phyloP scores from a whole-genome alignment of 2,113 vertebrate species.

The Cacatua alba region DNA sequence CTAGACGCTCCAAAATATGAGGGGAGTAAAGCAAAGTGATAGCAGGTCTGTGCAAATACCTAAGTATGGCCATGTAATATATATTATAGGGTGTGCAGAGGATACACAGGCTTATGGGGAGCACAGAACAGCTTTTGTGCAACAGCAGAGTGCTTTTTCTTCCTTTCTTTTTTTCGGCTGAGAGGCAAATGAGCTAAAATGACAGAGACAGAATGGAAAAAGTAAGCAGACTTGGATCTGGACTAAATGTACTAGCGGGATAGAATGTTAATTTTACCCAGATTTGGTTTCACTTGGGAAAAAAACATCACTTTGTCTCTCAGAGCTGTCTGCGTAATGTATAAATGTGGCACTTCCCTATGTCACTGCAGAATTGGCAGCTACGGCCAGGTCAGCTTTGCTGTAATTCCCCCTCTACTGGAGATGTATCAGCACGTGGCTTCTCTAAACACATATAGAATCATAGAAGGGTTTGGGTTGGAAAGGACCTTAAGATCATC shows the following conservation, averaged over 20 bases:
- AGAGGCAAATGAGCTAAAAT: neutral
- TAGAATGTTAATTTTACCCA: conserved; percentile 55
- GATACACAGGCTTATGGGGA: neutral
- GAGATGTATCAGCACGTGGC: neutral
- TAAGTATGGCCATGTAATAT: neutral
- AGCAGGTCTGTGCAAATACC: neutral
- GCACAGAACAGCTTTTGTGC: neutral
- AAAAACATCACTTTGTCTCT: neutral
- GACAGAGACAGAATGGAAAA: conserved; percentile 45
- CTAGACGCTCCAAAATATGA: neutral
- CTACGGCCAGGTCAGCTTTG: neutral
- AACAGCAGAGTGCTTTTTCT: neutral
- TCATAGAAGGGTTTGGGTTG: neutral
- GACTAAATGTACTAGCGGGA: neutral
- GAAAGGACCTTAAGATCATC: neutral
- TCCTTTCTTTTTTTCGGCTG: neutral
- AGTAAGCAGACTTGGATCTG: conserved; percentile 42
- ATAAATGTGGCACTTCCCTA: neutral
- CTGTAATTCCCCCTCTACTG: neutral
- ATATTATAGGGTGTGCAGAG: neutral
- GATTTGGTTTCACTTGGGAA: conserved; percentile 17
- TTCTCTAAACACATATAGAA: neutral
- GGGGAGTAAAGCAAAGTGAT: neutral
- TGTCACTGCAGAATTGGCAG: neutral
- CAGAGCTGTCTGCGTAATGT: neutral